These are phyloP conservation scores for Cheirogaleus medius DNA, from an alignment of 2,113 vertebrate species.

Conservation along the genomic window DNA sequence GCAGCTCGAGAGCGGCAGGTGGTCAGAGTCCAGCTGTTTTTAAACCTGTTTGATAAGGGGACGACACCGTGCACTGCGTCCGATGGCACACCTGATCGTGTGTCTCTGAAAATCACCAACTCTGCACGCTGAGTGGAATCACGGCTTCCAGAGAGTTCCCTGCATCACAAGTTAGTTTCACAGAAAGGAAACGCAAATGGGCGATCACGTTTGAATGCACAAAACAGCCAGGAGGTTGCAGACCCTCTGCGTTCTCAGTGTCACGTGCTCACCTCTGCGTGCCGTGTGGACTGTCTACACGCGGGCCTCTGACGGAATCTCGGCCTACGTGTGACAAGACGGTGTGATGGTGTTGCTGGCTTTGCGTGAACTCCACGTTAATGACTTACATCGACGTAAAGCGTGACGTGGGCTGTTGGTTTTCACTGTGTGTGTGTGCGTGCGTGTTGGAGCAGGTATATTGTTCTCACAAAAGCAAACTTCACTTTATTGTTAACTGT, in stretches of 20 bases:
- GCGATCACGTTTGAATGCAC: background rate
- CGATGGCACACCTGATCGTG: no score
- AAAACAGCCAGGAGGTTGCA: background rate
- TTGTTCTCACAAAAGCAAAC: background rate
- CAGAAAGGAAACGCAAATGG: background rate
- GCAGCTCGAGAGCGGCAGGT: background rate
- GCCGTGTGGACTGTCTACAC: no score
- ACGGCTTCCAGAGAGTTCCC: fast-evolving
- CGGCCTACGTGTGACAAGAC: background rate
- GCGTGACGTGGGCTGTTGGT: fast-evolving
- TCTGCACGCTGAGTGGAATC: background rate
- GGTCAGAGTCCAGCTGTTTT: background rate
- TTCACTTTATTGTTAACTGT: background rate
- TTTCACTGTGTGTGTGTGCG: background rate
- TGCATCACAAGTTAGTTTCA: background rate
- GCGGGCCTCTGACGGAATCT: background rate
- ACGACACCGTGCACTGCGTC: fast-evolving
- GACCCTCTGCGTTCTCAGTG: background rate
- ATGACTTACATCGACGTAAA: background rate
- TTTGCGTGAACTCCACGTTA: background rate
- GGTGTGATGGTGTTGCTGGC: fast-evolving
- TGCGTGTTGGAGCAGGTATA: no score
- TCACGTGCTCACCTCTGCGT: no score
- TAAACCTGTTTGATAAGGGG: fast-evolving
- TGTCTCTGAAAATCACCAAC: background rate